Conservation (phyloP, 2,113 vertebrate species). For the Thomomys bottae region DNA sequence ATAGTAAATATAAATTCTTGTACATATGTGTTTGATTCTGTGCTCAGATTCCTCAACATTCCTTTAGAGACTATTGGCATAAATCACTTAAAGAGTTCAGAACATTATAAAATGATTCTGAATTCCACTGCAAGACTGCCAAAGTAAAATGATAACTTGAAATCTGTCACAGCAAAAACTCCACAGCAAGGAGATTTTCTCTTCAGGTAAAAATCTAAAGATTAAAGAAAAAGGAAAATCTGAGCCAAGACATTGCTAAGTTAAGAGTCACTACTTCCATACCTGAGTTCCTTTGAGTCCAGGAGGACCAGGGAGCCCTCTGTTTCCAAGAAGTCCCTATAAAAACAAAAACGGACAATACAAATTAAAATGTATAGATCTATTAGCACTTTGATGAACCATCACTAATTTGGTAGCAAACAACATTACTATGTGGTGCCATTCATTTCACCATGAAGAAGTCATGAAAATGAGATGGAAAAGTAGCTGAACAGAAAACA, state of each 20-base stretch:
- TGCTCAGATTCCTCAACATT: conserved; percentile 9
- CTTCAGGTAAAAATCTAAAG: conserved; percentile 31
- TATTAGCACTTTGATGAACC: neutral
- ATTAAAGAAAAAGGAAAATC: neutral
- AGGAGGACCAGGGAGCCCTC: conserved; percentile 91
- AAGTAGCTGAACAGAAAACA: neutral
- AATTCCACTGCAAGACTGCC: neutral
- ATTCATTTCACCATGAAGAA: neutral
- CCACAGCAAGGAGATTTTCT: conserved; percentile 24
- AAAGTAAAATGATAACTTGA: conserved; percentile 54
- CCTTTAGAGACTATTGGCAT: conserved; percentile 53
- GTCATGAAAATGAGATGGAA: neutral
- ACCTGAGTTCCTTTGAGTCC: conserved; percentile 96
- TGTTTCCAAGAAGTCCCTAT: conserved; percentile 92
- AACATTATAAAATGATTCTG: neutral
- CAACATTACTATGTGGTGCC: neutral
- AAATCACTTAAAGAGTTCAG: conserved; percentile 47
- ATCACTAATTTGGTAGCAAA: conserved; percentile 1
- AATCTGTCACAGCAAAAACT: conserved; percentile 22
- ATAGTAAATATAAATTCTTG: conserved; percentile 42
- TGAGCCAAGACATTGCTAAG: neutral
- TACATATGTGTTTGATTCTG: neutral
- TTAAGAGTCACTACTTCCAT: conserved; percentile 66
- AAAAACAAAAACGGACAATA: conserved; percentile 73
- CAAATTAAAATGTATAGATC: conserved; percentile 19